phyloP scores from a whole-genome alignment of 2,888 invertebrate species.

The Heliconius aoede region DNA sequence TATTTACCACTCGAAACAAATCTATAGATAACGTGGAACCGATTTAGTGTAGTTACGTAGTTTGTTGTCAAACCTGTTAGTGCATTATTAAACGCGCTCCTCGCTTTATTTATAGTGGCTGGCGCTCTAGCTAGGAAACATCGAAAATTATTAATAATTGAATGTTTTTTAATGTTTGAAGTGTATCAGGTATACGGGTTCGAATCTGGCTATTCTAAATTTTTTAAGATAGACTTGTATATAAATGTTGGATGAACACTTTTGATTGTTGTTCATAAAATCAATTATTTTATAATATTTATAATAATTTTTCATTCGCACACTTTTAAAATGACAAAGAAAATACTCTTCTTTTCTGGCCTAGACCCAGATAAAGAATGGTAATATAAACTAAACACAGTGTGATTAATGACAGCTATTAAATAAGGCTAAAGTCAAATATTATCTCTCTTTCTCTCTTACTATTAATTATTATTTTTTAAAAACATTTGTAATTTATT shows the following conservation, averaged over 20 bases:
- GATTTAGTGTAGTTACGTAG: not conserved
- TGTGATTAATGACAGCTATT: not conserved
- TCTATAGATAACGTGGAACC: slow-evolving; percentile 4
- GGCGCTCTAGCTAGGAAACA: not conserved
- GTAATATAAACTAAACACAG: not conserved
- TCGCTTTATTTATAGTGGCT: not conserved
- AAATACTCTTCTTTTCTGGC: not conserved
- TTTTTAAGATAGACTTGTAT: not conserved
- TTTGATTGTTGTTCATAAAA: no score
- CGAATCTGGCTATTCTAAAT: not conserved
- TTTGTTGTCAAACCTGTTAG: slow-evolving; percentile 19
- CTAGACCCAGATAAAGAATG: not conserved
- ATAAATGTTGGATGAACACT: no score
- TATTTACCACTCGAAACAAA: not conserved
- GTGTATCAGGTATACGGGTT: not conserved
- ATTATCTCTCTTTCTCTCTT: not conserved
- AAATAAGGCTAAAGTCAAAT: not conserved
- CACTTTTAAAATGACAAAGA: not conserved
- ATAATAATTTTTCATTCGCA: not conserved
- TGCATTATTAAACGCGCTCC: slow-evolving; percentile 15
- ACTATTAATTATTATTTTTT: not conserved
- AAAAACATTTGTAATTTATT: not conserved
- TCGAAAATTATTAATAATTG: not conserved
- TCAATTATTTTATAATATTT: not conserved
- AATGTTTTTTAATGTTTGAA: not conserved